Evolutionary conservation across 1,140 invertebrate species (phyloP), one percentile per base, ranked within the genome.

Genomic region (Drosophila burlai): DNA sequence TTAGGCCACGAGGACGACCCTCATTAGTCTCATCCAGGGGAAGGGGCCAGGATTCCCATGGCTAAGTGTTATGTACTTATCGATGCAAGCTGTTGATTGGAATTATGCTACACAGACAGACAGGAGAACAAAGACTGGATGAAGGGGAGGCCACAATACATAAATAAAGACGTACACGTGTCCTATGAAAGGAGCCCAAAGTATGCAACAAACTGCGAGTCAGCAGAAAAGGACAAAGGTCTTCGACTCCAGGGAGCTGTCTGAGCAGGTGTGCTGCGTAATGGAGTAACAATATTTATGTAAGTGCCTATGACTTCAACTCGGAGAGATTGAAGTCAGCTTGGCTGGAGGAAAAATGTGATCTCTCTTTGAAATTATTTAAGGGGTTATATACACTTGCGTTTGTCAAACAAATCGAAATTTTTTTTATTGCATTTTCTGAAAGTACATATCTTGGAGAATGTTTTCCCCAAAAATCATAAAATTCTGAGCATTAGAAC

Each of bases 1-100:
- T 55, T 64, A 38, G 57, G 54, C 58, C 34, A 13, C 26, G 15
- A 42, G 59, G 34, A 43, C 21, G 34, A 43, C 21, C 31, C 81
- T 84, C 81, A 84, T 81, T 84, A 84, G 77, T 29, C 43, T 57
- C 47, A 66, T 34, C 18, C 18, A 29, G 13, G 16, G 42, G 26
- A 21, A 6, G 24, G 43, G 4, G 13, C 11, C 16, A 2, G 24
- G n/a, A 36, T 34, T 31, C 43, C 40, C 24, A 47, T 58, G 31
- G 73, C 46, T 38, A 72, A 50, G 61, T 66, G 52, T 81, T 63
- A 67, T 61, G 76, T 86, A 74, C 75, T 87, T 83, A 87, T 87
- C 67, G 80, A 87, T 80, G 81, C 80, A 83, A 86, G 76, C 76
- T 83, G 80, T 83, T 83, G 76, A 86, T 80, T 86, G 83, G 65